These are phyloP conservation scores for Myotis davidii DNA, from an alignment of 2,113 vertebrate species.

Conservation along the genomic window DNA sequence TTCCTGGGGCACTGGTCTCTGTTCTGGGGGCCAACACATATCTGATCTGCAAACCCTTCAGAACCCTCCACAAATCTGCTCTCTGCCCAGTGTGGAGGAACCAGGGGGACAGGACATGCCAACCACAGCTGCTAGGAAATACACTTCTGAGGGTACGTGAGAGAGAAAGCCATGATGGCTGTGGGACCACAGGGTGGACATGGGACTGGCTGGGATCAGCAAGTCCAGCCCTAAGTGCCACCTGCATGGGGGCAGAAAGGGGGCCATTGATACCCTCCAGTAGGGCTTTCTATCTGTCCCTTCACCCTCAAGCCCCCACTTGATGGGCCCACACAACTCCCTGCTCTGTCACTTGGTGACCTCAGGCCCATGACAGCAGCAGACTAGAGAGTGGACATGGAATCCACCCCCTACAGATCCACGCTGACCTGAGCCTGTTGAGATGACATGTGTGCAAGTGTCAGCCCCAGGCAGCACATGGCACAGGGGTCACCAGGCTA, in stretches of 20 bases:
- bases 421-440: not conserved
- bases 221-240: not conserved
- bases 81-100: too few relatives aligned
- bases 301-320: too few relatives aligned
- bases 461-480: not conserved
- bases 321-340: rapidly evolving
- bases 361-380: not conserved
- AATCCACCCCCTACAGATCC: not conserved
- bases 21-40: not conserved
- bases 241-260: too few relatives aligned
- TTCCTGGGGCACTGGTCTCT: not conserved
- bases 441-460: rapidly evolving
- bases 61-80: not conserved
- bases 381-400: not conserved
- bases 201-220: not conserved
- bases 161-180: not conserved
- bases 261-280: not conserved
- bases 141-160: rapidly evolving
- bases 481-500: not conserved
- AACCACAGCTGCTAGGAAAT: rapidly evolving
- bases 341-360: not conserved
- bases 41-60: too few relatives aligned
- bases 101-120: not conserved
- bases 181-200: not conserved
- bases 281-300: not conserved